phyloP scores from a whole-genome alignment of 2,113 vertebrate genomes.

The Myotis yumanensis region DNA sequence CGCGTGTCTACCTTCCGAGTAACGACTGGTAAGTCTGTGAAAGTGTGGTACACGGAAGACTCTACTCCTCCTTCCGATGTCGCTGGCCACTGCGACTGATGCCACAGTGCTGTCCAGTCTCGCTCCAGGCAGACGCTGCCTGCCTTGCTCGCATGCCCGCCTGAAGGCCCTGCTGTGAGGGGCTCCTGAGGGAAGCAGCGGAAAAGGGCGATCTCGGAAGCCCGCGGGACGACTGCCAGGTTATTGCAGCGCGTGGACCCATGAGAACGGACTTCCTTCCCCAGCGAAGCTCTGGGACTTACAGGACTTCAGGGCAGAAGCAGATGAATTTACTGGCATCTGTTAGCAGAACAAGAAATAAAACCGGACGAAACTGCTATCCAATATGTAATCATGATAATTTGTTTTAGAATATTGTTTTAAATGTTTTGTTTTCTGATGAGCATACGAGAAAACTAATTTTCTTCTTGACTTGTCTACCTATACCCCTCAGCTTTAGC shows the following conservation, averaged over 20 bases:
- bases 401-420: neutral
- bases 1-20: neutral
- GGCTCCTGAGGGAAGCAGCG: neutral
- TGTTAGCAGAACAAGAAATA: neutral
- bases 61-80: neutral
- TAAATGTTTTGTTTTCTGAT: neutral
- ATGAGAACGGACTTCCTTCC: neutral
- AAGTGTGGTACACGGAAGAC: neutral
- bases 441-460: neutral
- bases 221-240: neutral
- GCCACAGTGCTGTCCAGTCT: neutral
- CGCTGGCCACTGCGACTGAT: neutral
- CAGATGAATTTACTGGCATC: neutral
- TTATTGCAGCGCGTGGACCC: neutral
- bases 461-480: slow-evolving; percentile 28
- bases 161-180: neutral
- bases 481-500: neutral
- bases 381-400: neutral
- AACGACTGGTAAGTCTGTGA: neutral
- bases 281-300: neutral
- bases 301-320: neutral
- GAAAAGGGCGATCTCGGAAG: neutral
- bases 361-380: neutral
- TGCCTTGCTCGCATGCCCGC: neutral
- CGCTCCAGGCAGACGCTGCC: neutral